Percentiles rank a stretch among this genome's conserved stretches.
Conservation (phyloP, 2,888 invertebrate species). For the Cordilura impudica region DNA sequence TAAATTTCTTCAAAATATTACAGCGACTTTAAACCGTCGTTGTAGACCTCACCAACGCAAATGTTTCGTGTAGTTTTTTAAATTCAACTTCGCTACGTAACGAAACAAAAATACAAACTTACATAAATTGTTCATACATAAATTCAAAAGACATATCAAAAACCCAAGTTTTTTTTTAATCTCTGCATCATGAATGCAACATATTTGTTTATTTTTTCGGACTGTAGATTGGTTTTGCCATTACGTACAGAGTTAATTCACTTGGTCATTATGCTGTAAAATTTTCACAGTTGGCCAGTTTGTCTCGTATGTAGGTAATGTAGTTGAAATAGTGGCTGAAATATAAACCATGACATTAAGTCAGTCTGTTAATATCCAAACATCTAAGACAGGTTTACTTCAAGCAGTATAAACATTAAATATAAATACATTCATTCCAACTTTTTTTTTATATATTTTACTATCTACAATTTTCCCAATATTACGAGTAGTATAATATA, state of each 20-base stretch:
- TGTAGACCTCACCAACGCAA: slow-evolving; percentile 48
- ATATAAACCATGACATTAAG: slow-evolving; percentile 56
- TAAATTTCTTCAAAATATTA: not conserved
- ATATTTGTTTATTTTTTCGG: not conserved
- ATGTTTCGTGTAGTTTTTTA: slow-evolving; percentile 31
- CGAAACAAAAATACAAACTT: not conserved
- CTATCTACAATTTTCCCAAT: no score
- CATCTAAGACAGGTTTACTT: not conserved
- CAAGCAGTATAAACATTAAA: no score
- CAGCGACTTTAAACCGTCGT: slow-evolving; percentile 44
- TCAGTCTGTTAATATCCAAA: slow-evolving; percentile 29
- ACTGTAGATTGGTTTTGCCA: no score
- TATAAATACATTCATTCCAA: no score
- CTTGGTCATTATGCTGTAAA: slow-evolving; percentile 25
- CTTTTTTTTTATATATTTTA: no score
- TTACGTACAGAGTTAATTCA: slow-evolving; percentile 1
- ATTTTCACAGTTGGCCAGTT: slow-evolving; percentile 24
- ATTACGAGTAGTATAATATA: not conserved
- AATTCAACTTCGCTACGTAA: not conserved
- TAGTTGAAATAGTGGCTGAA: slow-evolving; percentile 1
- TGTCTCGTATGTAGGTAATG: slow-evolving; percentile 19
- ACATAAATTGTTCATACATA: no score
- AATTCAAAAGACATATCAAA: slow-evolving; percentile 27
- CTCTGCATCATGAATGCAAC: slow-evolving; percentile 41
- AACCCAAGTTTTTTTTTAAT: slow-evolving; percentile 12